Percentiles rank a stretch among this genome's conserved stretches.
Evolutionary conservation across 1,140 invertebrate genomes (phyloP).

Genomic region (Drosophila pseudoobscura): DNA sequence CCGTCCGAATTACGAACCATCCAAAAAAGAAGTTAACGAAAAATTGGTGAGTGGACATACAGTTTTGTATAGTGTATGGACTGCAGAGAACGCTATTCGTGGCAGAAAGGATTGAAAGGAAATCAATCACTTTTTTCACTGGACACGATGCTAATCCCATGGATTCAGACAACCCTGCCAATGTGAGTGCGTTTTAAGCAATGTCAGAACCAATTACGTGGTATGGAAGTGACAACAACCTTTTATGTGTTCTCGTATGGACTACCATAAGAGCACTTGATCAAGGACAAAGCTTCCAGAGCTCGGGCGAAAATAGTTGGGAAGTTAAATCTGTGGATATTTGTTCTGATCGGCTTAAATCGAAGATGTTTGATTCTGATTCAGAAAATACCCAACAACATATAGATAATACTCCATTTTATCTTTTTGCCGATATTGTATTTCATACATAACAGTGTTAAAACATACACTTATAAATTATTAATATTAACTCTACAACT

Average conservation of each 20-base stretch:
- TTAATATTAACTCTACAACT: not conserved
- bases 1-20: conserved; percentile 41
- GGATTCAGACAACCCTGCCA: conserved; percentile 23
- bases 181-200: conserved; percentile 19
- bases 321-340: too few species aligned
- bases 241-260: conserved; percentile 13
- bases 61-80: conserved; percentile 12
- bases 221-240: conserved; percentile 12
- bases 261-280: conserved; percentile 15
- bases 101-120: conserved; percentile 6
- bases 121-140: conserved; percentile 47
- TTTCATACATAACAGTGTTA: too few species aligned
- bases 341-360: too few species aligned
- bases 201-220: conserved; percentile 69
- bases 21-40: conserved; percentile 60
- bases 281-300: too few species aligned
- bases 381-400: too few species aligned
- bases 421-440: too few species aligned
- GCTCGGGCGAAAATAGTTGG: too few species aligned
- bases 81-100: conserved; percentile 4
- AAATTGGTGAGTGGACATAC: conserved; percentile 47
- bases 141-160: conserved; percentile 21
- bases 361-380: too few species aligned
- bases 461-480: too few species aligned
- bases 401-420: too few species aligned